These are phyloP conservation scores for Tetraodon nigroviridis DNA, from an alignment of 2,113 vertebrate species.

Conservation along the genomic window DNA sequence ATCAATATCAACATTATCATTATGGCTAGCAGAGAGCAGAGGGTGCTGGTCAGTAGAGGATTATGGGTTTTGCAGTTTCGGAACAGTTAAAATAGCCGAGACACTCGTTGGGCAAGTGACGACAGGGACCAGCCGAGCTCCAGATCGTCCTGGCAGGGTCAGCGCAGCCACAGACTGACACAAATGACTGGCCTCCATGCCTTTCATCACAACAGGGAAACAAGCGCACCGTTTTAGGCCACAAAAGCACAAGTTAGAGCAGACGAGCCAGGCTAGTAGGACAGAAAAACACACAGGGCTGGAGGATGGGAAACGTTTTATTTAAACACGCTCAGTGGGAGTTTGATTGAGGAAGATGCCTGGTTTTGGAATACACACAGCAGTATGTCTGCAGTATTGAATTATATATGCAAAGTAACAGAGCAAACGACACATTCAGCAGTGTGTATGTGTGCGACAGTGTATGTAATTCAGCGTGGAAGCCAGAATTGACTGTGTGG, in stretches of 20 bases:
- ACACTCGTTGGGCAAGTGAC: constrained; percentile 52
- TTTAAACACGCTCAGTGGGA: constrained; percentile 33
- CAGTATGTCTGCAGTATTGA: background rate
- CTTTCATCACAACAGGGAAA: constrained; percentile 70
- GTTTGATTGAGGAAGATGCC: constrained; percentile 27
- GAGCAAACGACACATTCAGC: no score
- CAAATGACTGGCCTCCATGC: constrained; percentile 60
- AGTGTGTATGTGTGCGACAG: no score
- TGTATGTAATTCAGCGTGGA: no score
- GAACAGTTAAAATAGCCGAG: constrained; percentile 68
- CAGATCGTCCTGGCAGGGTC: constrained; percentile 54
- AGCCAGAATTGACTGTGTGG: no score
- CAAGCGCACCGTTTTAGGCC: constrained; percentile 55
- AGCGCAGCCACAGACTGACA: constrained; percentile 67
- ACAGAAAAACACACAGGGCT: constrained; percentile 41
- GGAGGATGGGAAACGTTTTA: constrained; percentile 61
- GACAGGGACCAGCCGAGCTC: constrained; percentile 53
- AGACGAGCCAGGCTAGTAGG: constrained; percentile 40
- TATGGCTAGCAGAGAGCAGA: constrained; percentile 60
- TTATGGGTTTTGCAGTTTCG: constrained; percentile 71
- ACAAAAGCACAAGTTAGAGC: constrained; percentile 59
- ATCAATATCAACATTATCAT: constrained; percentile 69
- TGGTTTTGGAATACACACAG: constrained; percentile 11
- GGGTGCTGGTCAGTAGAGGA: constrained; percentile 66
- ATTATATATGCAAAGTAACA: no score